Conservation (phyloP, 2,113 vertebrate genomes). For the Atractosteus spatula region DNA sequence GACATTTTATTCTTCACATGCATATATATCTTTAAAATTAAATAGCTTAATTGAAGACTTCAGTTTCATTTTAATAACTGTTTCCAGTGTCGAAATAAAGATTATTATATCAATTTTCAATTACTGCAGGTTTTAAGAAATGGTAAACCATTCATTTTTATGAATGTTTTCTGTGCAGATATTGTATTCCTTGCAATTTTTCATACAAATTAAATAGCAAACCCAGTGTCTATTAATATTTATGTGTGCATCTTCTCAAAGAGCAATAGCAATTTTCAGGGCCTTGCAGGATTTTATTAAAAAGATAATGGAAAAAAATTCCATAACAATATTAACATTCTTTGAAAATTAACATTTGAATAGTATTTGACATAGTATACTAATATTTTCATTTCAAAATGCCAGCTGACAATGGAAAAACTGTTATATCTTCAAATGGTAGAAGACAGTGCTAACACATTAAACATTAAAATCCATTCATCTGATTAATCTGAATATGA, state of each 20-base stretch:
- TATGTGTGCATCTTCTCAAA: slow-evolving; percentile 5
- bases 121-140: no score
- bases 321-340: slow-evolving; percentile 56
- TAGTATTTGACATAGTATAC: slow-evolving; percentile 44
- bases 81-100: no score
- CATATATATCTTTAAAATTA: no score
- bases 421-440: slow-evolving; percentile 29
- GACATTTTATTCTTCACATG: no score
- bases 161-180: no score
- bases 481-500: slow-evolving; percentile 40
- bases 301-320: slow-evolving; percentile 46
- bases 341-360: slow-evolving; percentile 63
- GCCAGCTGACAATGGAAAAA: slow-evolving; percentile 41
- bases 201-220: background rate
- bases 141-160: no score
- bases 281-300: slow-evolving; percentile 41
- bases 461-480: slow-evolving; percentile 45
- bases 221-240: background rate
- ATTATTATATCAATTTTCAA: no score
- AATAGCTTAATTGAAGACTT: no score
- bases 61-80: no score
- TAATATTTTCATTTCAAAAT: slow-evolving; percentile 49
- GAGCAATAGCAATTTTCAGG: slow-evolving; percentile 15
- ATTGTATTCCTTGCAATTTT: background rate
- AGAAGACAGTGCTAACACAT: slow-evolving; percentile 22